Conservation (phyloP, 2,888 invertebrate genomes). For the Ptilodon capucinus region DNA sequence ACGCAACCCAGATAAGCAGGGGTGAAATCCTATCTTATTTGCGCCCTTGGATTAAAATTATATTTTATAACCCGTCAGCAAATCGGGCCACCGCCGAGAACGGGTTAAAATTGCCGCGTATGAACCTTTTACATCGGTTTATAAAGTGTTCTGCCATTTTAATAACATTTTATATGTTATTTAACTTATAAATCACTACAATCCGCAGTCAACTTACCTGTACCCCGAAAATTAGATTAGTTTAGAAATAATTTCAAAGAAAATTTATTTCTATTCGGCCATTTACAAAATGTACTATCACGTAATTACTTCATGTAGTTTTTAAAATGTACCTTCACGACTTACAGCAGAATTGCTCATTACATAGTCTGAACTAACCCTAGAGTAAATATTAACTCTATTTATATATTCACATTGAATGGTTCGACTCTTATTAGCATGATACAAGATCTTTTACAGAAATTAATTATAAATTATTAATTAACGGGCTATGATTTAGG, state of each 20-base stretch:
- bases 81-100: slow-evolving; percentile 52
- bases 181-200: too few relatives aligned
- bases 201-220: too few relatives aligned
- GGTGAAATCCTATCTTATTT: slow-evolving; percentile 76
- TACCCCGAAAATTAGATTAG: too few relatives aligned
- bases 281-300: too few relatives aligned
- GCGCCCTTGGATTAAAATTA: slow-evolving; percentile 74
- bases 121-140: not conserved
- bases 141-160: not conserved
- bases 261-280: too few relatives aligned
- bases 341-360: not conserved
- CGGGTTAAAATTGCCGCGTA: slow-evolving; percentile 31
- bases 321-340: not conserved
- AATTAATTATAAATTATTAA: too few relatives aligned
- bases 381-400: slow-evolving; percentile 58
- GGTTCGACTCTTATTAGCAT: too few relatives aligned
- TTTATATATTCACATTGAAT: slow-evolving; percentile 18
- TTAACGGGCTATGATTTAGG: too few relatives aligned
- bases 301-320: too few relatives aligned
- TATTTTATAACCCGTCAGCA: slow-evolving; percentile 72
- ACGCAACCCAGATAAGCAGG: slow-evolving; percentile 63
- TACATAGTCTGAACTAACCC: not conserved
- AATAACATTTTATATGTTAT: too few relatives aligned
- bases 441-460: slow-evolving; percentile 19
- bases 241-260: too few relatives aligned